phyloP scores from a whole-genome alignment of 2,113 vertebrate species.

The Vulpes lagopus region DNA sequence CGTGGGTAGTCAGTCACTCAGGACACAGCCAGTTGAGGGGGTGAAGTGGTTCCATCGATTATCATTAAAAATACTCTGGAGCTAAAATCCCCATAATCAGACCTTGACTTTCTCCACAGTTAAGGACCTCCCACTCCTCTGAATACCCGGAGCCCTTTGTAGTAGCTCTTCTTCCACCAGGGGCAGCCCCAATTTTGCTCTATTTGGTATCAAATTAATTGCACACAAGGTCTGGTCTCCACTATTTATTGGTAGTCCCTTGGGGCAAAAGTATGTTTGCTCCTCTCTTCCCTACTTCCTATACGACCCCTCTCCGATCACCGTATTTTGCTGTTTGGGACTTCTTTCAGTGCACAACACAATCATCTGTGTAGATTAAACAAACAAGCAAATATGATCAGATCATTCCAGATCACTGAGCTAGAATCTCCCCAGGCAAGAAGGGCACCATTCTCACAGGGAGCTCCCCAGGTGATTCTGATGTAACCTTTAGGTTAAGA shows the following conservation, averaged over 20 bases:
- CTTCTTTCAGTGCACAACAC: not conserved
- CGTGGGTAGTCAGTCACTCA: not conserved
- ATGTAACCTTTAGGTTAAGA: not conserved
- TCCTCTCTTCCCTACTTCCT: not conserved
- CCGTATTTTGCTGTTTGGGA: not conserved
- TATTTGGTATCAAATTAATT: not conserved
- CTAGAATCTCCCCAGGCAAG: not conserved
- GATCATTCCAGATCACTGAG: not conserved
- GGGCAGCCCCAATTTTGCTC: fast-evolving
- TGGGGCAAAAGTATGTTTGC: not conserved
- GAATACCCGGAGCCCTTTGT: not conserved
- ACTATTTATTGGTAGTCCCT: not conserved
- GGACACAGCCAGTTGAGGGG: not conserved
- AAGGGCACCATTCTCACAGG: not conserved
- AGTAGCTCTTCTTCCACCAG: not conserved
- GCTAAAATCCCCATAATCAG: not conserved
- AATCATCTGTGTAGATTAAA: not conserved
- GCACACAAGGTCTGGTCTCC: not conserved
- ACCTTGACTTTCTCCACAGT: not conserved
- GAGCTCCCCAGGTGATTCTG: not conserved
- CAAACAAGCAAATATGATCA: not conserved
- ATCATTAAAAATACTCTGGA: not conserved
- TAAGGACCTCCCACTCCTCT: too few relatives aligned
- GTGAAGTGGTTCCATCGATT: not conserved
- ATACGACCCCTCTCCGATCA: not conserved